Evolutionary conservation across 92 coral and sea anemone species (phyloP).

Genomic region (Chrysogorgia sp.): DNA sequence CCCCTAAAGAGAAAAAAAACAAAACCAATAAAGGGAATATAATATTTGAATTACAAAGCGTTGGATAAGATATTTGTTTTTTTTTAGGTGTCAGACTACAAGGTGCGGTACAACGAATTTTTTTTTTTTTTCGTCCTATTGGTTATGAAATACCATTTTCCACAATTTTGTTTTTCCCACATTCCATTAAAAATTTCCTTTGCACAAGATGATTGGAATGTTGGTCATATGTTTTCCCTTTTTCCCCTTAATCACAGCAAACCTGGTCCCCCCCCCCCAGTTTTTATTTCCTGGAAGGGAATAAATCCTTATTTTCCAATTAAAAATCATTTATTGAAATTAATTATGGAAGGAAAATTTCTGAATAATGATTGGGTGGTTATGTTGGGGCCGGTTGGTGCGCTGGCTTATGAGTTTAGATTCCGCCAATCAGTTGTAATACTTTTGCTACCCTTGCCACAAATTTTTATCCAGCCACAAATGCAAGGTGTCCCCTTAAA

Average conservation of each 20-base stretch:
- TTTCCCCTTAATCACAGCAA: slow-evolving; percentile 30
- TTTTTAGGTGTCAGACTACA: no score
- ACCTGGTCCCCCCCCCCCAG: no score
- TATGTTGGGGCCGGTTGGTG: slow-evolving; percentile 1
- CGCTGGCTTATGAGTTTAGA: slow-evolving; percentile 12
- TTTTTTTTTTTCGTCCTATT: no score
- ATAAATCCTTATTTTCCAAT: slow-evolving; percentile 5
- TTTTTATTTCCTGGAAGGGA: no score
- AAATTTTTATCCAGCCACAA: slow-evolving; percentile 5
- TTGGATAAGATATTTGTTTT: no score
- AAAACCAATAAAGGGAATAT: neutral
- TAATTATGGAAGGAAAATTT: no score
- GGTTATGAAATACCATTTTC: no score
- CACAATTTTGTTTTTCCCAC: no score
- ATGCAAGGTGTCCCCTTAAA: slow-evolving; percentile 7
- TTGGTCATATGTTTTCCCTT: neutral
- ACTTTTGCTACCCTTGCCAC: neutral
- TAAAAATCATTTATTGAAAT: neutral
- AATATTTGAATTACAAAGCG: no score
- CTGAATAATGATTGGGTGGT: slow-evolving; percentile 13
- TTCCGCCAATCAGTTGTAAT: slow-evolving; percentile 4
- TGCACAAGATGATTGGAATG: slow-evolving; percentile 30
- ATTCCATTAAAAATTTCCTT: no score
- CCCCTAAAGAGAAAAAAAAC: neutral
- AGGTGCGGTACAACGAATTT: no score